phyloP scores from a whole-genome alignment of 2,113 vertebrate genomes.

The Phylloscopus trochiloides region DNA sequence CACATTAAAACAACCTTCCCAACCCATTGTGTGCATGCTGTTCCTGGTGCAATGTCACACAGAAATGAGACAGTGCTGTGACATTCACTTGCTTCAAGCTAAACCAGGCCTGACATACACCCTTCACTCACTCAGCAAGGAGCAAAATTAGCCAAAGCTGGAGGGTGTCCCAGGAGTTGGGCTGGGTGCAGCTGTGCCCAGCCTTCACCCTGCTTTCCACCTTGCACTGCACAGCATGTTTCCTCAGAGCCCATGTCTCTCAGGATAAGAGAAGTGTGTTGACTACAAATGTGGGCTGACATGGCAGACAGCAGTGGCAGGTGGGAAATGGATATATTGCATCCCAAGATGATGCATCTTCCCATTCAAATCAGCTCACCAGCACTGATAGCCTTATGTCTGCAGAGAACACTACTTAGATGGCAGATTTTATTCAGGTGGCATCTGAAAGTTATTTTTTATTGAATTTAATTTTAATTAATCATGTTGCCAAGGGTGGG shows the following conservation, averaged over 20 bases:
- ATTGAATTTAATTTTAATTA: constrained; percentile 60
- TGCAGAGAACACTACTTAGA: background rate
- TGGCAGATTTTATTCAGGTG: constrained; percentile 3
- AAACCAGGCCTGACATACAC: background rate
- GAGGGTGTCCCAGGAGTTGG: background rate
- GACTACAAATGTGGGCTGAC: background rate
- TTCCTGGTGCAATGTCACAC: background rate
- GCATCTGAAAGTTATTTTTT: constrained; percentile 30
- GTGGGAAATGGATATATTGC: background rate
- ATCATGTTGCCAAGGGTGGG: constrained; percentile 15
- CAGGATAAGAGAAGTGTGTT: background rate
- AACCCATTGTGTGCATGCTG: rapidly evolving
- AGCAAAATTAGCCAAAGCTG: background rate
- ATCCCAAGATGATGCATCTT: background rate
- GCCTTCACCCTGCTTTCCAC: background rate
- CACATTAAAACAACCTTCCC: background rate
- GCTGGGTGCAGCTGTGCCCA: background rate
- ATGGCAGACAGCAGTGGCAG: background rate
- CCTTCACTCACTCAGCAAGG: background rate
- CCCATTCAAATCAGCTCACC: background rate
- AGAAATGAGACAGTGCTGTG: background rate
- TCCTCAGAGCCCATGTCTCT: background rate
- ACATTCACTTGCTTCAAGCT: background rate
- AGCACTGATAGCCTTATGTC: background rate
- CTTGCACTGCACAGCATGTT: rapidly evolving